phyloP scores from a whole-genome alignment of 2,888 invertebrate genomes.

The Lasioglossum pauxillum region DNA sequence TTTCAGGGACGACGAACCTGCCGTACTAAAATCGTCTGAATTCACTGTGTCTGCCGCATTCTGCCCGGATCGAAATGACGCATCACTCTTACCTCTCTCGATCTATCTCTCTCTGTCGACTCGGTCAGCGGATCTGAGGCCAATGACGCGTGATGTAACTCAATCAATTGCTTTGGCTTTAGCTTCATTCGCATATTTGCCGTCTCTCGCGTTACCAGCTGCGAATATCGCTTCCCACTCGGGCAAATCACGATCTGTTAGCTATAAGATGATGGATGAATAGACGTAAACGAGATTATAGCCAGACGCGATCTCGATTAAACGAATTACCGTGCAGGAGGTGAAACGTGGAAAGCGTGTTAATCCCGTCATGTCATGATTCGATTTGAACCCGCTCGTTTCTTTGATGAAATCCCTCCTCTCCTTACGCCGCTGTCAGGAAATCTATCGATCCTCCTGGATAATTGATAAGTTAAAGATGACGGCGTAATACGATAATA shows the following conservation, averaged over 20 bases:
- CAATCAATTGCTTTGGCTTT: slow-evolving; percentile 71
- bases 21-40: neutral
- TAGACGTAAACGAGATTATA: slow-evolving; percentile 65
- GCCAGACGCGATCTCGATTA: slow-evolving; percentile 67
- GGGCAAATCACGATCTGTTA: slow-evolving; percentile 61
- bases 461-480: slow-evolving; percentile 19
- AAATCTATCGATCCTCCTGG: neutral
- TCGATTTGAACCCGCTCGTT: slow-evolving; percentile 32
- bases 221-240: slow-evolving; percentile 34
- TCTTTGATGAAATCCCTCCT: slow-evolving; percentile 13
- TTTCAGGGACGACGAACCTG: neutral
- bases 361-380: slow-evolving; percentile 31
- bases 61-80: slow-evolving; percentile 66
- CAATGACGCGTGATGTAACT: slow-evolving; percentile 72
- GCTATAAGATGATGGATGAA: slow-evolving; percentile 69
- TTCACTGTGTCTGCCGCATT: slow-evolving; percentile 29
- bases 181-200: slow-evolving; percentile 70
- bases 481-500: slow-evolving; percentile 9
- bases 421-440: neutral
- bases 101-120: neutral
- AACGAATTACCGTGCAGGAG: slow-evolving; percentile 54
- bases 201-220: slow-evolving; percentile 53
- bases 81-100: slow-evolving; percentile 61
- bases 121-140: slow-evolving; percentile 50
- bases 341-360: slow-evolving; percentile 52